Base-by-base conservation (phyloP, 1,140 invertebrate species). In the Diuraphis noxia region DNA sequence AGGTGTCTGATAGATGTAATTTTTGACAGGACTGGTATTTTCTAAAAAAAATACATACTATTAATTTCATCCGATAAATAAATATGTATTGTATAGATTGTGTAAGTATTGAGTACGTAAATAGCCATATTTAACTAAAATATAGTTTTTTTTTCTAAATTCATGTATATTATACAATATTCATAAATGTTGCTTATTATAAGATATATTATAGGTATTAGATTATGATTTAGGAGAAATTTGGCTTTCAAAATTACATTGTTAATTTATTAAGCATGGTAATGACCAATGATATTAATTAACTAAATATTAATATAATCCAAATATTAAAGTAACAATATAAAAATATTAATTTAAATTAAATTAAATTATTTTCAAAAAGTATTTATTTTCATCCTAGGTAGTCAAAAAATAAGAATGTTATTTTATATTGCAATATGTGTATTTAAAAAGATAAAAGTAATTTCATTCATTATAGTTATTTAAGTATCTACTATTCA, bases 11-110 rank as follows among this genome's bases (percentile, higher is more conserved):
- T 81, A 25, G 5, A 46, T 79, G 30, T 90, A 90, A 81, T 43
- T 90, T 25, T 90, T 90, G 40, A 38, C 7, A 2, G 88, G 88
- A 82, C 63, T 90, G 7, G 77, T 4, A 81, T 90, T 90, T 38
- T 90, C 88, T 90, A 49, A 90, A 90, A 90, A 36, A 81, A 52
- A 79, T 49, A 81, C 10, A 40, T 40, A 40, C 38, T 81, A 81
- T 72, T 72, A 72, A 72, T 63, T 63, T 63, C 30, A n/a, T 63
- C 9, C 3, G n/a, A 34, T n/a, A 10, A 72, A n/a, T n/a, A 72
- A n/a, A 17, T 17, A n/a, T 52, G 21, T 49, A 46, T 46, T 46
- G 2, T 46, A 23, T 49, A 49, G 6, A 49, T 49, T 23, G 23
- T 49, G 21, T 49, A 21, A 21, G 4, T 49, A 49, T 49, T 49